These are phyloP conservation scores for Pycnonotus jocosus DNA, from an alignment of 2,113 vertebrate genomes.

Conservation along the genomic window DNA sequence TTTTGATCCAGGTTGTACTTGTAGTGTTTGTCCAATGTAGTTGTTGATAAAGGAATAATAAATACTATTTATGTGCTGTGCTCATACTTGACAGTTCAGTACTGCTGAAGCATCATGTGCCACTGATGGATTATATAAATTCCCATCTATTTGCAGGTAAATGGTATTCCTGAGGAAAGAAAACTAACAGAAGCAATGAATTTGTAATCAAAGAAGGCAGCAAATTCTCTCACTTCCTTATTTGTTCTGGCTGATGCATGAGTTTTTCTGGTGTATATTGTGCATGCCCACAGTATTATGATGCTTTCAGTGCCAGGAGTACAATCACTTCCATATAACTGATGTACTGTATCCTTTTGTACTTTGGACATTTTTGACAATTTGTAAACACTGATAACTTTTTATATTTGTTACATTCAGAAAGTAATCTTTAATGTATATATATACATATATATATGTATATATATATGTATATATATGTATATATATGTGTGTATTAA, in stretches of 20 bases:
- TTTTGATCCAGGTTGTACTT: neutral
- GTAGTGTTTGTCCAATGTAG: neutral
- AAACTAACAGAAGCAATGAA: conserved; percentile 94
- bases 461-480: conserved; percentile 9
- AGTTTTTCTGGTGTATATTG: conserved; percentile 44
- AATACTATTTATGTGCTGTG: neutral
- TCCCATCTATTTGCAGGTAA: conserved; percentile 81
- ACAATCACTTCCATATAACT: conserved; percentile 59
- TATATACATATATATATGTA: conserved; percentile 26
- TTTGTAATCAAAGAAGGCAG: conserved; percentile 73
- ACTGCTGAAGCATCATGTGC: neutral
- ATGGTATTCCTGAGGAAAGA: conserved; percentile 99
- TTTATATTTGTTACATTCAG: conserved; percentile 76
- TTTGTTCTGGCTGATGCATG: conserved; percentile 56
- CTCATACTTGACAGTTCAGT: neutral
- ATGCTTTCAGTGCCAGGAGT: conserved; percentile 52
- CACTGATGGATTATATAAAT: neutral
- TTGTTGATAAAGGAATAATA: neutral
- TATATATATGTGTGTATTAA: conserved; percentile 53
- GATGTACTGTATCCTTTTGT: conserved; percentile 69
- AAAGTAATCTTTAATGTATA: conserved; percentile 67
- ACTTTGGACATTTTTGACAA: conserved; percentile 69
- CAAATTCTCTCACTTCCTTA: neutral
- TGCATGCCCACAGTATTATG: conserved; percentile 67
- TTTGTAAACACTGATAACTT: conserved; percentile 75